A percentile compares a stretch with the other conserved stretches of the same genome.
phyloP scores from a whole-genome alignment of 2,888 invertebrate genomes.

The Notodonta ziczac region DNA sequence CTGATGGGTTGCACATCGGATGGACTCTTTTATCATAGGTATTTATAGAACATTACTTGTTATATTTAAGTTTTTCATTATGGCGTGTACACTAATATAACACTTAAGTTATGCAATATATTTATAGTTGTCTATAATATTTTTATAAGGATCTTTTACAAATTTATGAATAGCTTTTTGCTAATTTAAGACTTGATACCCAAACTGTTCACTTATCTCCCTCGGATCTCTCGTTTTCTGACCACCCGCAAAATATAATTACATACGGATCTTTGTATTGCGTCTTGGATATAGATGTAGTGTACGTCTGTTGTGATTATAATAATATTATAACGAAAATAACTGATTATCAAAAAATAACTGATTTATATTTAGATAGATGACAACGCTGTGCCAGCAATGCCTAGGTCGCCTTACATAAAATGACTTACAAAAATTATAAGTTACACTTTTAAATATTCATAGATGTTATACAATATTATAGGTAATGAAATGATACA shows the following conservation, averaged over 20 bases:
- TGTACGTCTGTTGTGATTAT: slow-evolving; percentile 42
- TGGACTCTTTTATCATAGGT: slow-evolving; percentile 51
- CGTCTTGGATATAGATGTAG: slow-evolving; percentile 32
- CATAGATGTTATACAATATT: slow-evolving; percentile 38
- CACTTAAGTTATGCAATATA: slow-evolving; percentile 69
- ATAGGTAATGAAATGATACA: slow-evolving; percentile 47
- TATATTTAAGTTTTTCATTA: slow-evolving; percentile 61
- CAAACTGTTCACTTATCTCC: slow-evolving; percentile 51
- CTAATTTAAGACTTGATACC: slow-evolving; percentile 52
- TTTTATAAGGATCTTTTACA: slow-evolving; percentile 69
- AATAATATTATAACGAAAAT: slow-evolving; percentile 42
- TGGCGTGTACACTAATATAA: slow-evolving; percentile 64
- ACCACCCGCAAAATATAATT: slow-evolving; percentile 35
- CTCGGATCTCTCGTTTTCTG: slow-evolving; percentile 53
- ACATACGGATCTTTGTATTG: slow-evolving; percentile 30
- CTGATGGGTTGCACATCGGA: slow-evolving; percentile 62
- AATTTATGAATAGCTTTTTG: slow-evolving; percentile 53
- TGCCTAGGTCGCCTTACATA: slow-evolving; percentile 52
- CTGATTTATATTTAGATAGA: slow-evolving; percentile 41
- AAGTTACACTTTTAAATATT: slow-evolving; percentile 38
- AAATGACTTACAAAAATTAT: slow-evolving; percentile 45
- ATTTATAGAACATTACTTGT: slow-evolving; percentile 61
- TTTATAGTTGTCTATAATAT: slow-evolving; percentile 71
- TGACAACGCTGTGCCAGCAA: slow-evolving; percentile 43
- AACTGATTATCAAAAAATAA: slow-evolving; percentile 63